These are phyloP conservation scores for Drosophila prolongata DNA, from an alignment of 2,888 invertebrate species.

Conservation along the genomic window DNA sequence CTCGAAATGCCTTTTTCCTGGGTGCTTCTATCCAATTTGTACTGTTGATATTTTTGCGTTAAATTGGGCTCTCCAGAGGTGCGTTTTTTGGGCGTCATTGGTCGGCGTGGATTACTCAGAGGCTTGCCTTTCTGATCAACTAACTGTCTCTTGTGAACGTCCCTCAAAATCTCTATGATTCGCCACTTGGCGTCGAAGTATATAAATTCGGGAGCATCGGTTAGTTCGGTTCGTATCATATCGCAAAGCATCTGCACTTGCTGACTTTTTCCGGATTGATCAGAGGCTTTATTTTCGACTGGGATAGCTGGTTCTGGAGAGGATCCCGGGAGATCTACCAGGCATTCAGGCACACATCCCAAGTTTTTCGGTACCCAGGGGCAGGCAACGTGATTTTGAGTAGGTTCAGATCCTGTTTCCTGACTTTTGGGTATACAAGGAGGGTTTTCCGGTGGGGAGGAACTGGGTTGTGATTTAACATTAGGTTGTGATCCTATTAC, in stretches of 20 bases:
- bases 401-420: not conserved
- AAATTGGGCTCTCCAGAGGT: not conserved
- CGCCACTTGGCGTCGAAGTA: constrained; percentile 78
- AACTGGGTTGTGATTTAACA: too few relatives aligned
- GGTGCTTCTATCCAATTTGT: not conserved
- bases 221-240: constrained; percentile 65
- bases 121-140: constrained; percentile 40
- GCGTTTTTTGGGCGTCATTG: not conserved
- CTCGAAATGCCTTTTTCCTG: not conserved
- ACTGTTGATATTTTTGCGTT: not conserved
- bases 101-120: not conserved
- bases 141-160: constrained; percentile 68
- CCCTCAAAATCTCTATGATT: constrained; percentile 70
- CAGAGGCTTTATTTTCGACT: too few relatives aligned
- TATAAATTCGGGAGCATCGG: constrained; percentile 61
- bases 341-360: not conserved
- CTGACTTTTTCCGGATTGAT: constrained; percentile 12
- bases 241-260: constrained; percentile 72
- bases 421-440: not conserved
- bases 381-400: not conserved
- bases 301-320: not conserved
- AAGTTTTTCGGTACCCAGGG: not conserved
- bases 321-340: not conserved
- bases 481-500: too few relatives aligned
- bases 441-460: too few relatives aligned